Evolutionary conservation across 2,113 vertebrate species (phyloP).

Genomic region (Cyprinodon tularosa): DNA sequence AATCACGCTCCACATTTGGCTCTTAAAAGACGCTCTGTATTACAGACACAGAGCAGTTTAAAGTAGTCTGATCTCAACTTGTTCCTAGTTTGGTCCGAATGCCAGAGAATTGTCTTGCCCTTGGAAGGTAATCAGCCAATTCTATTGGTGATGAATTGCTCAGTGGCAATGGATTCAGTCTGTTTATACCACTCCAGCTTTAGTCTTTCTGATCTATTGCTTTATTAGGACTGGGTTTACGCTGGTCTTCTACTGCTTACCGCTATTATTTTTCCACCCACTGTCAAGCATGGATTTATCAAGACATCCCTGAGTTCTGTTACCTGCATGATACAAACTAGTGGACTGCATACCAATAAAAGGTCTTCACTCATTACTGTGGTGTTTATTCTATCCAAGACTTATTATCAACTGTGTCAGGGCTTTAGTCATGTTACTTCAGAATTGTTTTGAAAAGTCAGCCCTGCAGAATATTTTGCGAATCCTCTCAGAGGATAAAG

Average conservation of each 20-base stretch:
- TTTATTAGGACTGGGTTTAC: conserved; percentile 50
- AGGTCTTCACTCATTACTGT: conserved; percentile 20
- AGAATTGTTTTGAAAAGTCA: conserved; percentile 44
- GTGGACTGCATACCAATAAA: conserved; percentile 46
- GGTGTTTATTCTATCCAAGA: conserved; percentile 67
- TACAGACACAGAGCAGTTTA: conserved; percentile 21
- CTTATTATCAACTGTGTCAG: conserved; percentile 64
- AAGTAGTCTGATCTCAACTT: conserved; percentile 31
- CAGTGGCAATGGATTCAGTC: conserved; percentile 44
- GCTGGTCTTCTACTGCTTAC: conserved; percentile 34
- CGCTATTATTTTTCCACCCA: conserved; percentile 33
- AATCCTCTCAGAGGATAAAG: conserved; percentile 47
- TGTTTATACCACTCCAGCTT: conserved; percentile 45
- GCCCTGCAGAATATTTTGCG: conserved; percentile 45
- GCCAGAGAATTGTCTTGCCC: conserved; percentile 48
- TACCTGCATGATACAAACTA: conserved; percentile 48
- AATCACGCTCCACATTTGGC: conserved; percentile 30
- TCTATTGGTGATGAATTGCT: conserved; percentile 29
- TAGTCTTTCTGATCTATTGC: conserved; percentile 55
- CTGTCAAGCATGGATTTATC: conserved; percentile 36
- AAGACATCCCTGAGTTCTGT: conserved; percentile 42
- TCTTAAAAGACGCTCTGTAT: conserved; percentile 24
- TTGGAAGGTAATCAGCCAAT: conserved; percentile 62
- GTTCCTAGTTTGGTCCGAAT: conserved; percentile 66
- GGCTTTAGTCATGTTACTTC: conserved; percentile 36